Evolutionary conservation across 2,113 vertebrate genomes (phyloP).

Genomic region (Caloenas nicobarica): DNA sequence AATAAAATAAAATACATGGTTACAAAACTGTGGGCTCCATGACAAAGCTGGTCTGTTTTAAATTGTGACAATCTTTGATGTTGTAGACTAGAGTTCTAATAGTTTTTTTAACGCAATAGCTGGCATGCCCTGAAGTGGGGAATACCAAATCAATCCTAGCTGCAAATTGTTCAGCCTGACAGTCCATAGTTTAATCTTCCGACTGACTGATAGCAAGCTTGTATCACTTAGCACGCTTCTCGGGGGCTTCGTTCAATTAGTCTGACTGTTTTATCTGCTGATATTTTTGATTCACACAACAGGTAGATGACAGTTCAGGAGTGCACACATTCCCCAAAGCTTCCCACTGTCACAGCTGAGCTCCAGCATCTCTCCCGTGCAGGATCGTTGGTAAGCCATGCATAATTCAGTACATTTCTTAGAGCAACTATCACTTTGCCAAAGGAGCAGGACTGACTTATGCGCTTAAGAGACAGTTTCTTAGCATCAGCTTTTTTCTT

Average conservation of each 20-base stretch:
- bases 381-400: neutral
- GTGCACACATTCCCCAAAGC: neutral
- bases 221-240: neutral
- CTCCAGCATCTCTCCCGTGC: neutral
- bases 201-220: neutral
- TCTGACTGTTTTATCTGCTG: constrained; percentile 22
- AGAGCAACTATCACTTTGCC: neutral
- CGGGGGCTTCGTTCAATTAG: neutral
- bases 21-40: neutral
- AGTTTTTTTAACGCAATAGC: neutral
- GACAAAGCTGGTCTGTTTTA: neutral
- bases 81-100: neutral
- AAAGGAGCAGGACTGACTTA: neutral
- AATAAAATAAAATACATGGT: too few relatives aligned
- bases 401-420: neutral
- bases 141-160: neutral
- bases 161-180: neutral
- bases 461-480: neutral
- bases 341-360: neutral
- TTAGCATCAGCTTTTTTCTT: neutral
- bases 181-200: neutral
- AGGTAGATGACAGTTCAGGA: neutral
- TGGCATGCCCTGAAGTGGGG: neutral
- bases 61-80: neutral
- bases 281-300: constrained; percentile 6